phyloP scores from a whole-genome alignment of 2,888 invertebrate genomes.

The Ryuthela nishihirai region DNA sequence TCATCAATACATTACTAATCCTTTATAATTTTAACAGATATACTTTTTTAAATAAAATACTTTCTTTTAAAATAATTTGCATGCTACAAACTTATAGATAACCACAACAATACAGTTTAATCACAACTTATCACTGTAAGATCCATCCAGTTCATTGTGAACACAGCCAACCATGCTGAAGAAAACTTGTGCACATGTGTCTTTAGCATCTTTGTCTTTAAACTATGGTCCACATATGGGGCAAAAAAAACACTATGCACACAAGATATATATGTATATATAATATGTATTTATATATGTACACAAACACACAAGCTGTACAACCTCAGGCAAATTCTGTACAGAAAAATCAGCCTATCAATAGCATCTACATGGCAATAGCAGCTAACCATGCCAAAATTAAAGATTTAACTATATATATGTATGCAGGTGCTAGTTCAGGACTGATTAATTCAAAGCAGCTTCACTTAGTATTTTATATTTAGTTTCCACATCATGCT shows the following conservation, averaged over 20 bases:
- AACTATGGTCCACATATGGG: slow-evolving; percentile 2
- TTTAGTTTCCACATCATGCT: too few species aligned
- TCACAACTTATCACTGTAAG: slow-evolving; percentile 22
- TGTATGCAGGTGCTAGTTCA: too few species aligned
- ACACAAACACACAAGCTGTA: slow-evolving; percentile 33
- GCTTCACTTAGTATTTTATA: too few species aligned
- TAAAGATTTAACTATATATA: too few species aligned
- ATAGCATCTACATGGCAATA: slow-evolving; percentile 15
- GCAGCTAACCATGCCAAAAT: too few species aligned
- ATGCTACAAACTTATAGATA: slow-evolving; percentile 31
- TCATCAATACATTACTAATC: too few species aligned
- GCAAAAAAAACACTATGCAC: slow-evolving; percentile 19
- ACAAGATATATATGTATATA: slow-evolving; percentile 6
- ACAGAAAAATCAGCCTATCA: slow-evolving; percentile 26
- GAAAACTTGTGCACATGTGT: slow-evolving; percentile 20
- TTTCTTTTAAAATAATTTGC: slow-evolving; percentile 30
- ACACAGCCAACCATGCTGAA: slow-evolving; percentile 20
- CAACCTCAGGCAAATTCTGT: slow-evolving; percentile 29
- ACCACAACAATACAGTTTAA: slow-evolving; percentile 34
- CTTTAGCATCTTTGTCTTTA: slow-evolving; percentile 10
- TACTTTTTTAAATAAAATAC: too few species aligned
- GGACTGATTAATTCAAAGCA: too few species aligned
- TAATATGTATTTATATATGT: slow-evolving; percentile 23
- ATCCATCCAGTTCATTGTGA: slow-evolving; percentile 18
- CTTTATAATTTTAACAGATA: too few species aligned